These are phyloP conservation scores for Drosophila athabasca DNA, from an alignment of 1,140 invertebrate species.

Conservation along the genomic window DNA sequence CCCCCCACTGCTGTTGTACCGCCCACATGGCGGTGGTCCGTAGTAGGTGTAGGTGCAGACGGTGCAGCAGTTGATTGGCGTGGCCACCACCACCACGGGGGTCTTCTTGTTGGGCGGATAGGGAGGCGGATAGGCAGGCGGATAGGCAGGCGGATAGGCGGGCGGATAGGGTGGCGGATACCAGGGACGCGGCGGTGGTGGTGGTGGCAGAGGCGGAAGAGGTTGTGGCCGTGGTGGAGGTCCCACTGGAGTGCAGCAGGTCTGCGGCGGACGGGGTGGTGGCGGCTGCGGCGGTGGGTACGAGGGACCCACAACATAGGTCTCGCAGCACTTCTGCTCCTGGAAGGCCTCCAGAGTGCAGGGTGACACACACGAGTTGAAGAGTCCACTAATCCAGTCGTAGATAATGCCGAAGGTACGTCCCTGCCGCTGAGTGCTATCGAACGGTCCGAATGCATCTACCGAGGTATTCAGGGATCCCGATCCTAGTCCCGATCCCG, in stretches of 20 bases:
- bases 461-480: conserved; percentile 42
- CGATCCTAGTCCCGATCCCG: neutral
- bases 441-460: conserved; percentile 59
- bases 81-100: conserved; percentile 60
- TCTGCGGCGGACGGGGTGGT: neutral
- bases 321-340: conserved; percentile 69
- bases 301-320: conserved; percentile 36
- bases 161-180: conserved; percentile 31
- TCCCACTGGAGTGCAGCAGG: neutral
- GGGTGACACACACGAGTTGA: conserved; percentile 61
- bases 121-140: conserved; percentile 7
- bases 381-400: conserved; percentile 61
- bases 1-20: conserved; percentile 32
- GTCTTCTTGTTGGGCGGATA: conserved; percentile 39
- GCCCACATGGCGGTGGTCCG: conserved; percentile 72
- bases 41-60: conserved; percentile 73
- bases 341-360: conserved; percentile 72
- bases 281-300: conserved; percentile 18
- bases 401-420: conserved; percentile 65
- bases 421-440: conserved; percentile 61
- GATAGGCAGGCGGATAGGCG: conserved; percentile 21
- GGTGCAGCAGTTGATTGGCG: conserved; percentile 69
- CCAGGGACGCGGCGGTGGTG: neutral
- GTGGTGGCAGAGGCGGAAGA: conserved; percentile 11
- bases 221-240: conserved; percentile 17